These are phyloP conservation scores for Cheilosia impressa DNA, from an alignment of 2,888 invertebrate species.

Conservation along the genomic window DNA sequence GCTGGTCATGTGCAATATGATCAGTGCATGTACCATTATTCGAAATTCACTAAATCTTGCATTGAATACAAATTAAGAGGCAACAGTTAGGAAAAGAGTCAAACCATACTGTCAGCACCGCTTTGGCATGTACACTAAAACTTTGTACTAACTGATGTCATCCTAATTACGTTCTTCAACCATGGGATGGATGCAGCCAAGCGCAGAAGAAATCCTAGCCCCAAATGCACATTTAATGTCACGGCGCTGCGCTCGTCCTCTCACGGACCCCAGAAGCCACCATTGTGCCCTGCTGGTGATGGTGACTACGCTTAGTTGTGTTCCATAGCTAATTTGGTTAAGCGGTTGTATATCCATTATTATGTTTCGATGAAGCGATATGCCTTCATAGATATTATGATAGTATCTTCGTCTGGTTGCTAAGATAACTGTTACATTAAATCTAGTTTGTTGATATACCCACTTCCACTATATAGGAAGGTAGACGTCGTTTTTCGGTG, in stretches of 20 bases:
- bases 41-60: slow-evolving; percentile 37
- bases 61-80: slow-evolving; percentile 73
- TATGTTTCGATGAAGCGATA: slow-evolving; percentile 67
- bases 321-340: slow-evolving; percentile 70
- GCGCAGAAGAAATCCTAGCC: slow-evolving; percentile 28
- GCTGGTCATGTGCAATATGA: not conserved
- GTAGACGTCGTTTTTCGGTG: slow-evolving; percentile 7
- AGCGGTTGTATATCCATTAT: slow-evolving; percentile 63
- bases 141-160: slow-evolving; percentile 66
- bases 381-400: slow-evolving; percentile 69
- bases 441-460: slow-evolving; percentile 65
- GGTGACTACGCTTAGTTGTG: slow-evolving; percentile 15
- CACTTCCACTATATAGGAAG: not conserved
- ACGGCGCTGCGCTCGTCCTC: slow-evolving; percentile 47
- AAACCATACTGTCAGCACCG: slow-evolving; percentile 11
- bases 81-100: slow-evolving; percentile 57
- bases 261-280: slow-evolving; percentile 27
- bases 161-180: slow-evolving; percentile 71
- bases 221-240: slow-evolving; percentile 60
- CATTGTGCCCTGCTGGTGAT: not conserved
- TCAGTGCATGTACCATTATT: not conserved
- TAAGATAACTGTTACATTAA: slow-evolving; percentile 69
- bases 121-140: slow-evolving; percentile 50
- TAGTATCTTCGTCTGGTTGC: slow-evolving; percentile 46
- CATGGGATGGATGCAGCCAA: slow-evolving; percentile 49